Base-by-base conservation (phyloP, 1,140 invertebrate species). In the Aphis craccivora region DNA sequence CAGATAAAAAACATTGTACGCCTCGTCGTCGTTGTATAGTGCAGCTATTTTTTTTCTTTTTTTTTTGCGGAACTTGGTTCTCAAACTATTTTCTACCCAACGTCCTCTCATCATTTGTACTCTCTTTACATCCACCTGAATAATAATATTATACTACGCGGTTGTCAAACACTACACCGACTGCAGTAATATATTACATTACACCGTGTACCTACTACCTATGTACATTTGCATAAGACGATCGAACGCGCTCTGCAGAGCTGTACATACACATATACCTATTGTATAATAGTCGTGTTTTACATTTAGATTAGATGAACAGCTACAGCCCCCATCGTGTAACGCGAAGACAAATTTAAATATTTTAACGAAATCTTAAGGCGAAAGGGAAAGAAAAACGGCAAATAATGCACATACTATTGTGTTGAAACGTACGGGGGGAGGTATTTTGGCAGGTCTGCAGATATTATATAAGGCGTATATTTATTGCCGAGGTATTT, bases 351-450 rank as follows among this genome's bases (percentile, higher is more conserved):
- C 25, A 30, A 67, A 67, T 67, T 67, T 67, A 67, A 67, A 67
- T 67, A 67, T 67, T 67, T 67, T 67, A 67, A 67, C 60, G 60
- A n/a, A 67, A 67, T 67, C 60, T 67, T 67, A 67, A 67, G 30
- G 48, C 48, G 48, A 51, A 51, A 67, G 30, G 14, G 11, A 30
- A 67, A 14, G 11, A 22, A 67, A 67, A 67, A 67, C 30, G 60
- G 11, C 30, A n/a, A 67, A 51, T 51, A 51, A 51, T 51, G 48
- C 48, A 51, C 48, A 60, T n/a, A 67, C 30, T 67, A 30, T 14
- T 14, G 11, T 14, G 30, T 4, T 11, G 30, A 30, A 9, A 30
- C n/a, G 30, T 67, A 67, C 60, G 9, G 11, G 30, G 30, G 11
- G 30, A 3, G 37, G 37, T 67, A 30, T 67, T 67, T 67, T 67